phyloP scores from a whole-genome alignment of 2,888 invertebrate species.

The Ceratothoa steindachneri region DNA sequence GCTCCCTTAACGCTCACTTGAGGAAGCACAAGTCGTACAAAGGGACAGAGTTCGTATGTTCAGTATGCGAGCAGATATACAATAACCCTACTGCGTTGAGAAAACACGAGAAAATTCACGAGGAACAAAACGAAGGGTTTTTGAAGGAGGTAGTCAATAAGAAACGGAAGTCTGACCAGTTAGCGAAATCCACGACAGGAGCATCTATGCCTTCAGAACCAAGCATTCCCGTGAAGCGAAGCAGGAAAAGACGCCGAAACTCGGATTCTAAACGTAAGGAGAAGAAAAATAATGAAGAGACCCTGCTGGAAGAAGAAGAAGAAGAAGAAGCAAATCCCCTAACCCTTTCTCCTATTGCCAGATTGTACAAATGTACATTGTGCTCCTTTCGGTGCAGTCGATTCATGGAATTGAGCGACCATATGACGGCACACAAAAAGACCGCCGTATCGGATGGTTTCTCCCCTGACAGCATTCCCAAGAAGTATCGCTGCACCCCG shows the following conservation, averaged over 20 bases:
- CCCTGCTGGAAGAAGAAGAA: not conserved
- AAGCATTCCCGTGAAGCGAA: not conserved
- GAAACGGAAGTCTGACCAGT: not conserved
- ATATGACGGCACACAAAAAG: not conserved
- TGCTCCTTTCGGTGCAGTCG: not conserved
- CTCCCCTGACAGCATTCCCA: not conserved
- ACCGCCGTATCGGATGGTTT: not conserved
- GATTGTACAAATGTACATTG: not conserved
- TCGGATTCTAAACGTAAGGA: not conserved
- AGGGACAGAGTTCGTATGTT: not conserved
- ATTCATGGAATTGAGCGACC: not conserved
- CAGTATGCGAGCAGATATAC: conserved; percentile 1
- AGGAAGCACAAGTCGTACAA: not conserved
- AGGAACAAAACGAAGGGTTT: not conserved
- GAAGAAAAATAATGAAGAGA: not conserved
- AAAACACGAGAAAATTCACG: conserved; percentile 1
- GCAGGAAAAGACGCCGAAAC: not conserved
- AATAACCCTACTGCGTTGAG: not conserved
- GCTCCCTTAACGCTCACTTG: not conserved
- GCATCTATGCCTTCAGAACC: not conserved
- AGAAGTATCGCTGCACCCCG: conserved; percentile 4
- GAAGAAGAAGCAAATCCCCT: not conserved
- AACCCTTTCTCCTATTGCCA: not conserved
- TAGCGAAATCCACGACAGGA: not conserved
- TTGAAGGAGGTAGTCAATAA: not conserved